phyloP scores from a whole-genome alignment of 2,888 invertebrate species.

The Nemurella pictetii region DNA sequence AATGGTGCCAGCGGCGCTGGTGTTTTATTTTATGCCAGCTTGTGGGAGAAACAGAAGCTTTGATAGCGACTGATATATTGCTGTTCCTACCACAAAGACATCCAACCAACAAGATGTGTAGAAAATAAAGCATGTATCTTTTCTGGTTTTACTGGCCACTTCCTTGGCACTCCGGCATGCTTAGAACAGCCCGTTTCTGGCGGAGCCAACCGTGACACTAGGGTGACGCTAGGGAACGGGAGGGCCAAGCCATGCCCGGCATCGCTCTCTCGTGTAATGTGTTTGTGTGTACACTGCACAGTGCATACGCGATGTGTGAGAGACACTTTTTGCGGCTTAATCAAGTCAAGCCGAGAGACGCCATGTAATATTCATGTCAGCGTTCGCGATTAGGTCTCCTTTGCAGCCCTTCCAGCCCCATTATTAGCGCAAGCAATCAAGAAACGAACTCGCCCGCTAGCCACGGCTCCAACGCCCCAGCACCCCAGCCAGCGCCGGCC shows the following conservation, averaged over 20 bases:
- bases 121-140: constrained; percentile 27
- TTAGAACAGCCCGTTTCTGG: background rate
- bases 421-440: background rate
- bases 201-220: background rate
- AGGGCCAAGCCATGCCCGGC: background rate
- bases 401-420: background rate
- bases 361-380: constrained; percentile 20
- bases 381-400: background rate
- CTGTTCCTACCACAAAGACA: constrained; percentile 17
- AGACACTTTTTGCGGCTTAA: constrained; percentile 6
- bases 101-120: constrained; percentile 19
- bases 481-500: background rate
- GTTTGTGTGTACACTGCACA: background rate
- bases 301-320: background rate
- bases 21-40: constrained; percentile 27
- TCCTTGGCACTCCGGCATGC: background rate
- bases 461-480: too few relatives aligned
- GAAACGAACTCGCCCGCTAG: background rate
- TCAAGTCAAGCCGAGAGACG: background rate
- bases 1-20: background rate
- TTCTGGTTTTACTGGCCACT: constrained; percentile 30
- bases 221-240: background rate
- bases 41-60: constrained; percentile 22
- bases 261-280: background rate
- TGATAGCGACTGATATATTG: constrained; percentile 27